Conservation (phyloP, 2,113 vertebrate genomes). For the Scortum barcoo region DNA sequence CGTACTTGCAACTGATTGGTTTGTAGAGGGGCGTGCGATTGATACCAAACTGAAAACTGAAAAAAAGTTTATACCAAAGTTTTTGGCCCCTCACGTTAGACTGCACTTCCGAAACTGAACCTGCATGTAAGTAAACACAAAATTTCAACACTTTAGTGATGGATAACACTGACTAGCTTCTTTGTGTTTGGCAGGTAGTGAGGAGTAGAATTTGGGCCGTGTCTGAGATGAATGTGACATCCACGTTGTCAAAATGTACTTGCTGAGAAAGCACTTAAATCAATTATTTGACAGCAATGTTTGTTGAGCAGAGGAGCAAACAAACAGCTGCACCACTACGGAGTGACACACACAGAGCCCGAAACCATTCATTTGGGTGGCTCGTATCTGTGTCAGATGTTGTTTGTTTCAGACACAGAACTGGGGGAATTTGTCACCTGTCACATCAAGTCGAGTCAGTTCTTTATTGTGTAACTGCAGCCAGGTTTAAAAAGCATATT, state of each 20-base stretch:
- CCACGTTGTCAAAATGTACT: conserved; percentile 42
- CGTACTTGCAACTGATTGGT: too few relatives aligned
- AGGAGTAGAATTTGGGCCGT: background rate
- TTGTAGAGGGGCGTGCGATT: too few relatives aligned
- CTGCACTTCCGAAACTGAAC: background rate
- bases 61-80: background rate
- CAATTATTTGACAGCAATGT: conserved; percentile 57
- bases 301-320: conserved; percentile 52
- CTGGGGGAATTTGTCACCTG: conserved; percentile 30
- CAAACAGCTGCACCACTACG: conserved; percentile 40
- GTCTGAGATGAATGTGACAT: conserved; percentile 15
- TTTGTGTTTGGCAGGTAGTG: background rate
- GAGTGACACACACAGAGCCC: conserved; percentile 32
- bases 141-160: conserved; percentile 1
- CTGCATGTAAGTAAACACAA: background rate
- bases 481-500: conserved; percentile 18
- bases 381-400: conserved; percentile 37
- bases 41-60: too few relatives aligned
- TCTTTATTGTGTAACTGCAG: background rate
- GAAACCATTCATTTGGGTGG: conserved; percentile 32
- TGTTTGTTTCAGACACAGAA: conserved; percentile 37
- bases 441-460: conserved; percentile 29
- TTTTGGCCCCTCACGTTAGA: background rate
- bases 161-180: background rate
- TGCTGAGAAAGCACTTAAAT: conserved; percentile 46